A percentile compares a stretch with the other conserved stretches of the same genome.
Evolutionary conservation across 2,888 invertebrate genomes (phyloP).

Genomic region (Anagyrus pseudococci): DNA sequence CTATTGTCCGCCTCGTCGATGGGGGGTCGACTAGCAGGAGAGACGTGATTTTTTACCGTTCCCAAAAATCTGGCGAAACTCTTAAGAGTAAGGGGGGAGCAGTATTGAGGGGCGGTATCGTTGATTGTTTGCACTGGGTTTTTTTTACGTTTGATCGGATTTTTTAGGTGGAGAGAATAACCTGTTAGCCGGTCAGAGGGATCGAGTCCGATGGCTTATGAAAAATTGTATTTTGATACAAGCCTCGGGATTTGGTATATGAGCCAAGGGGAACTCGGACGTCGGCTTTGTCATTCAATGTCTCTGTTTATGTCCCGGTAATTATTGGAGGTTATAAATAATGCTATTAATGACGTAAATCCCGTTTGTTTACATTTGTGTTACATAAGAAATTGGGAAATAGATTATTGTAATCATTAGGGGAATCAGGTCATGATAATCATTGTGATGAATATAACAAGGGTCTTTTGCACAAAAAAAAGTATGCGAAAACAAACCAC

Average conservation of each 20-base stretch:
- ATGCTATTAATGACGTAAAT: too few relatives aligned
- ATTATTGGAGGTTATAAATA: slow-evolving; percentile 42
- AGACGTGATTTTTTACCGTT: slow-evolving; percentile 29
- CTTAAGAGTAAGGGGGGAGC: not conserved
- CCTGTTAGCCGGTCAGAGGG: slow-evolving; percentile 23
- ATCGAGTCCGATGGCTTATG: slow-evolving; percentile 5
- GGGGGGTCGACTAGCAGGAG: not conserved
- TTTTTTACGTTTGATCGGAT: slow-evolving; percentile 31
- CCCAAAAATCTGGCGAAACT: slow-evolving; percentile 10
- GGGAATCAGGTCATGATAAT: too few relatives aligned
- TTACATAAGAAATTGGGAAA: too few relatives aligned
- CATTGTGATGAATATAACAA: too few relatives aligned
- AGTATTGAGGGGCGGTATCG: not conserved
- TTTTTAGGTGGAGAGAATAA: slow-evolving; percentile 23
- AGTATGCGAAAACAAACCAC: too few relatives aligned
- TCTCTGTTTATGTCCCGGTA: slow-evolving; percentile 4
- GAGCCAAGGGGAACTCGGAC: not conserved
- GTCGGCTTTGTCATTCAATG: slow-evolving; percentile 5
- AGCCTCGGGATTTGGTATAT: slow-evolving; percentile 15
- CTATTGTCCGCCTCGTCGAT: slow-evolving; percentile 5
- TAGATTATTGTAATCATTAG: too few relatives aligned
- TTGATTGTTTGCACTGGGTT: slow-evolving; percentile 29
- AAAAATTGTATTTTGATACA: slow-evolving; percentile 38
- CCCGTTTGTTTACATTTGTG: too few relatives aligned
- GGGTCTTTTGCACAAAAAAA: too few relatives aligned